These are phyloP conservation scores for Mandrillus leucophaeus DNA, from an alignment of 2,113 vertebrate species.

Conservation along the genomic window DNA sequence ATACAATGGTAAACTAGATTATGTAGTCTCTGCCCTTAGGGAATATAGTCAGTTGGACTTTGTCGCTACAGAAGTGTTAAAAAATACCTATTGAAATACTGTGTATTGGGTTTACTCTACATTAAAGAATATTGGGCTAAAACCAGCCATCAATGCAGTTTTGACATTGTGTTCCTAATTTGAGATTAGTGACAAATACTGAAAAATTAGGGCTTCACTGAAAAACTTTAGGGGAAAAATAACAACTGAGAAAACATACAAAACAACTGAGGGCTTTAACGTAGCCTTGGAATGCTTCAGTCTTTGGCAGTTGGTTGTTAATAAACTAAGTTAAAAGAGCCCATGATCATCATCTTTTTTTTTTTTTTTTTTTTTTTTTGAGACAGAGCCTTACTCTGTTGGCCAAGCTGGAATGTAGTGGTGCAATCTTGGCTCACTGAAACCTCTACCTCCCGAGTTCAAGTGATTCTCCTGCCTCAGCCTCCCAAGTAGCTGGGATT, in stretches of 20 bases:
- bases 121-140: conserved; percentile 3
- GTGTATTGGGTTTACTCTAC: neutral
- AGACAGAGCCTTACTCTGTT: no score
- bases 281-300: conserved; percentile 40
- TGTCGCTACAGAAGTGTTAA: neutral
- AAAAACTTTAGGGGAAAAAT: conserved; percentile 8
- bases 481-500: no score
- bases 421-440: no score
- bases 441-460: no score
- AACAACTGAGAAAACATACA: neutral
- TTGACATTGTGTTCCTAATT: conserved; percentile 24
- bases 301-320: conserved; percentile 8
- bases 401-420: no score
- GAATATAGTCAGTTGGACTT: neutral
- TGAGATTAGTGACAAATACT: conserved; percentile 39
- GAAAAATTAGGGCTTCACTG: conserved; percentile 34
- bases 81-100: neutral
- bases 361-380: no score
- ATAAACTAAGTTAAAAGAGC: conserved; percentile 21
- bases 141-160: neutral
- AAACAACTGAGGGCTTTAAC: neutral
- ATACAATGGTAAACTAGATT: neutral
- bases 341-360: neutral
- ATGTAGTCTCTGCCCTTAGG: neutral
- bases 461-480: no score